Base-by-base conservation (phyloP, 2,113 vertebrate species). In the Anas platyrhynchos region DNA sequence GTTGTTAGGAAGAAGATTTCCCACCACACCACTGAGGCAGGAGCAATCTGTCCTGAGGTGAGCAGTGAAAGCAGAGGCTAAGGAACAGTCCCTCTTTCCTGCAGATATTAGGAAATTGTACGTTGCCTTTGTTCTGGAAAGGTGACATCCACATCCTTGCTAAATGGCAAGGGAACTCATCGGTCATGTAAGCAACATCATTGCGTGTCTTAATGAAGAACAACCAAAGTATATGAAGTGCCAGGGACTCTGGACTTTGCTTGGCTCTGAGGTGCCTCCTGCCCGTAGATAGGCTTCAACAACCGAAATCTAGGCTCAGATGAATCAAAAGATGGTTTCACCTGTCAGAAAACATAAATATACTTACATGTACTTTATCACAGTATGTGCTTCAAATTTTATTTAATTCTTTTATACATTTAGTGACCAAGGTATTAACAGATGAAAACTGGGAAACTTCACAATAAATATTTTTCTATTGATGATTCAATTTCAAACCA, bases 11-110 rank as follows among this genome's bases (percentile, higher is more conserved):
- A 92, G 36, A 85, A 92, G 36, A 8, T 13, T 62, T 75, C 16
- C 41, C 43, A 26, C 22, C 5, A 0, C 9, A 12, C 8, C 0
- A 0, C 38, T 21, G 4, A 4, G 9, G 13, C 9, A 88, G 29
- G n/a, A 59, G 38, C 22, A 54, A 25, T 48, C 48, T 56, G 41
- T 29, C 32, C 36, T n/a, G 15, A 38, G 12, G 25, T 15, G 29
- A 15, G 11, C 36, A 69, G 58, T 2, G 1, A 36, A 54, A 8
- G 18, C 32, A 26, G 43, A n/a, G 32, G 25, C 22, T 38, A n/a
- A 74, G 25, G 22, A 77, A 43, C 43, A 82, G 36, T 7, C 17
- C 4, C 6, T 36, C 41, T 56, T 56, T 13, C 46, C 58, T 46
- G 14, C 12, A 88, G 44, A 76, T 77, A 69, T 34, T 13, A 32